Evolutionary conservation across 2,888 invertebrate genomes (phyloP).

Genomic region (Meganola albula): DNA sequence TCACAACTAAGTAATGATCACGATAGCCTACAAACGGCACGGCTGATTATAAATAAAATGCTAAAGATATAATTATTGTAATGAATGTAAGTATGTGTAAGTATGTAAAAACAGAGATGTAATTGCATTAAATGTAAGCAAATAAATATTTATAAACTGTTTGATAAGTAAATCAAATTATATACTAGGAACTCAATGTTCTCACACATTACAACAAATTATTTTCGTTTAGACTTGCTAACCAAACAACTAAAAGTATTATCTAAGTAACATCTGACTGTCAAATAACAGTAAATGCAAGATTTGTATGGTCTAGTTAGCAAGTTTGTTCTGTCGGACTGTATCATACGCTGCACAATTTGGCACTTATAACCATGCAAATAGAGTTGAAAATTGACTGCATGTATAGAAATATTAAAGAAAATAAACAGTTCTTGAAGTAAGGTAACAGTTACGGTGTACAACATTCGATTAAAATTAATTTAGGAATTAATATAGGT

Average conservation of each 20-base stretch:
- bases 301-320: slow-evolving; percentile 25
- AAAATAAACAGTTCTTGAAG: slow-evolving; percentile 20
- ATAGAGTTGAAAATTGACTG: slow-evolving; percentile 21
- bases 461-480: slow-evolving; percentile 19
- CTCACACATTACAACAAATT: no score
- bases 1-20: slow-evolving; percentile 25
- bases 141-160: no score
- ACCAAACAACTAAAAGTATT: slow-evolving; percentile 4
- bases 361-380: slow-evolving; percentile 6
- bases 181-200: no score
- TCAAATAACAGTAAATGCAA: slow-evolving; percentile 24
- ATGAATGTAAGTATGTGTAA: no score
- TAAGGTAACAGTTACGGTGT: slow-evolving; percentile 20
- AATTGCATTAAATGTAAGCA: no score
- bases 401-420: slow-evolving; percentile 3
- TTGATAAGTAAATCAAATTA: no score
- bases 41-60: slow-evolving; percentile 12
- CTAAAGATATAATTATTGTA: no score
- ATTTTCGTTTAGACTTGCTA: no score
- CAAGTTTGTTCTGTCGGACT: slow-evolving; percentile 14
- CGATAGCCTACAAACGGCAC: slow-evolving; percentile 36
- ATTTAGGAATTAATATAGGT: slow-evolving; percentile 14
- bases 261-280: slow-evolving; percentile 6
- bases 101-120: no score
- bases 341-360: slow-evolving; percentile 7